Conservation (phyloP, 2,113 vertebrate genomes). For the Chaenogobius annularis region DNA sequence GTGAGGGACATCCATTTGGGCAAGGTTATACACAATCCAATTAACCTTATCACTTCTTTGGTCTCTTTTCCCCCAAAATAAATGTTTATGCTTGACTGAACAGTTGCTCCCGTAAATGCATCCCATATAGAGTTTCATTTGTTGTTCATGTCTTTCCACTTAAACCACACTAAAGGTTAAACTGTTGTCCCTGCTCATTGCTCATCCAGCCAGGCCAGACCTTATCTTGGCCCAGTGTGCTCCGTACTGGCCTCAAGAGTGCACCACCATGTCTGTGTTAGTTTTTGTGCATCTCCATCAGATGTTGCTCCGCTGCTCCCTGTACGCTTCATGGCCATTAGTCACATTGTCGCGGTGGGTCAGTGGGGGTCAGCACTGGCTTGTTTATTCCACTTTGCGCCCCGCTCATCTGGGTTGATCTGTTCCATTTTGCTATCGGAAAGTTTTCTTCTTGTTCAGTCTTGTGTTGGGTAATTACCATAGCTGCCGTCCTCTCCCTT, state of each 20-base stretch:
- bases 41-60: too few species aligned
- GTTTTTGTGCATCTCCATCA: constrained; percentile 34
- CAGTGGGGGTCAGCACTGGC: constrained; percentile 32
- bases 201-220: not conserved
- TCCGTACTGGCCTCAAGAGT: not conserved
- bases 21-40: too few species aligned
- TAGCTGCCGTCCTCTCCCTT: not conserved
- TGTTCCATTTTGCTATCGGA: constrained; percentile 15
- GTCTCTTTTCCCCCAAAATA: too few species aligned
- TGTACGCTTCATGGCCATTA: constrained; percentile 57
- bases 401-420: constrained; percentile 40
- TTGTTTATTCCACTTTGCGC: constrained; percentile 50
- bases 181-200: not conserved
- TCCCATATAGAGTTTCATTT: not conserved
- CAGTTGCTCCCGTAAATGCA: not conserved
- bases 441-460: constrained; percentile 13
- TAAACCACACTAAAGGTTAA: not conserved
- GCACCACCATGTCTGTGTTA: not conserved
- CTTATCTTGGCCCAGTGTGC: not conserved
- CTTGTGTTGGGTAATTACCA: constrained; percentile 27
- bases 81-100: too few species aligned
- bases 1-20: too few species aligned
- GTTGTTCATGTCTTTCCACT: not conserved
- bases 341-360: constrained; percentile 58
- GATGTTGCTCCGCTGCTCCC: constrained; percentile 32